These are phyloP conservation scores for Ibycter americanus DNA, from an alignment of 2,797 vertebrate species.

Conservation along the genomic window DNA sequence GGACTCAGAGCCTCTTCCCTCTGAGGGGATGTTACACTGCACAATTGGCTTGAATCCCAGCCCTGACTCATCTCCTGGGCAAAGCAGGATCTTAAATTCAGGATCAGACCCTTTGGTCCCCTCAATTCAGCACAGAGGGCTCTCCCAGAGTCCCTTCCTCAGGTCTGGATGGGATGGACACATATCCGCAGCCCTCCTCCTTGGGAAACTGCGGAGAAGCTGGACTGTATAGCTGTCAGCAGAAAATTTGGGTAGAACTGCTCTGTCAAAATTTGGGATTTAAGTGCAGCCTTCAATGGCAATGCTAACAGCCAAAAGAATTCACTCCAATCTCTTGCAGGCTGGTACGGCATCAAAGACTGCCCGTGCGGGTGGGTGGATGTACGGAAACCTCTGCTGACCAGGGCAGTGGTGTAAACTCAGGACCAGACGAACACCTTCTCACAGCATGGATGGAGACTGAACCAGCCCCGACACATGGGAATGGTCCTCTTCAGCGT, in stretches of 20 bases:
- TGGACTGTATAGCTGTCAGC: background rate
- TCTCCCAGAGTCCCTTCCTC: background rate
- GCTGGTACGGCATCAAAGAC: background rate
- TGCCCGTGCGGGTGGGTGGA: fast-evolving
- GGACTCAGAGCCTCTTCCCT: background rate
- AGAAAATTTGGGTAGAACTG: background rate
- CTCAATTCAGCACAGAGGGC: background rate
- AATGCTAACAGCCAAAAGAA: background rate
- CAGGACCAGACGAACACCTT: background rate
- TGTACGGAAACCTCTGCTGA: background rate
- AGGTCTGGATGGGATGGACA: background rate
- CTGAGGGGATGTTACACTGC: background rate
- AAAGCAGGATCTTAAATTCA: background rate
- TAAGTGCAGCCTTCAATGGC: background rate
- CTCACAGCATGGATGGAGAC: background rate
- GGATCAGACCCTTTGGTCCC: background rate
- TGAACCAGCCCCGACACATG: background rate
- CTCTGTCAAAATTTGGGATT: background rate
- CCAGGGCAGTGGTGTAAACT: background rate
- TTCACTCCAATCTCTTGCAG: background rate
- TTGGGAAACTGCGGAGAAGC: background rate
- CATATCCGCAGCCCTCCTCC: background rate
- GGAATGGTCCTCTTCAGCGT: background rate
- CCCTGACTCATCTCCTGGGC: background rate
- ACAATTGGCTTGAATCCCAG: background rate